Conservation (phyloP, 1,140 invertebrate species). For the Hesperophylax magnus region DNA sequence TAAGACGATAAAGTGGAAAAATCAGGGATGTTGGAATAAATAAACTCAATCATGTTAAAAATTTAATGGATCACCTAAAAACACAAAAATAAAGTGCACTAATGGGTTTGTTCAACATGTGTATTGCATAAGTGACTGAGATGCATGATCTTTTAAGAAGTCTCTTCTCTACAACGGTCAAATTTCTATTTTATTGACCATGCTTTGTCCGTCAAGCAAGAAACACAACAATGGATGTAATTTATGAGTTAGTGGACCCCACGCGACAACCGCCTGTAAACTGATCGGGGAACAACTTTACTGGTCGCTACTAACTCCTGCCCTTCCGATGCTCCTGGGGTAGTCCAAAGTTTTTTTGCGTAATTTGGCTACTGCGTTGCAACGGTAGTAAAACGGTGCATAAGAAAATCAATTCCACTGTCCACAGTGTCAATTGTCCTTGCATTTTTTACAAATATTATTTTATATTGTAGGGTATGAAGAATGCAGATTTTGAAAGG, state of each 20-base stretch:
- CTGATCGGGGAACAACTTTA: conserved; percentile 5
- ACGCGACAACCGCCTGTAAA: conserved; percentile 41
- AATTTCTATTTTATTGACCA: conserved; percentile 45
- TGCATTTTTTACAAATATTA: conserved; percentile 33
- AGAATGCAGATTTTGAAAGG: conserved; percentile 49
- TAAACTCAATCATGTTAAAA: too few relatives aligned
- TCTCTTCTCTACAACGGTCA: background rate
- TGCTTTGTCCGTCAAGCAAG: conserved; percentile 35
- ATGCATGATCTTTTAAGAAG: too few relatives aligned
- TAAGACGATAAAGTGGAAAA: too few relatives aligned
- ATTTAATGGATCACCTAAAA: too few relatives aligned
- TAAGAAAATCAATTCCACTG: conserved; percentile 46
- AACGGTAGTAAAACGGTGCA: conserved; percentile 31
- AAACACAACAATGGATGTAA: conserved; percentile 39
- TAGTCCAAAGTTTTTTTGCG: conserved; percentile 15
- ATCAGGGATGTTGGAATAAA: too few relatives aligned
- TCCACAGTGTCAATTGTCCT: conserved; percentile 36
- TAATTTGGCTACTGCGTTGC: conserved; percentile 44
- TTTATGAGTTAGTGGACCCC: conserved; percentile 42
- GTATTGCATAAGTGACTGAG: too few relatives aligned
- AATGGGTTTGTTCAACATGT: too few relatives aligned
- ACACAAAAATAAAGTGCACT: too few relatives aligned
- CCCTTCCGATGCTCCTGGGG: background rate
- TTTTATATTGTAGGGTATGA: conserved; percentile 39
- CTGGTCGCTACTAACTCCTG: background rate